Evolutionary conservation across 1,140 invertebrate species (phyloP), one percentile per base, ranked within the genome.

Genomic region (Thaumetopoea pityocampa): DNA sequence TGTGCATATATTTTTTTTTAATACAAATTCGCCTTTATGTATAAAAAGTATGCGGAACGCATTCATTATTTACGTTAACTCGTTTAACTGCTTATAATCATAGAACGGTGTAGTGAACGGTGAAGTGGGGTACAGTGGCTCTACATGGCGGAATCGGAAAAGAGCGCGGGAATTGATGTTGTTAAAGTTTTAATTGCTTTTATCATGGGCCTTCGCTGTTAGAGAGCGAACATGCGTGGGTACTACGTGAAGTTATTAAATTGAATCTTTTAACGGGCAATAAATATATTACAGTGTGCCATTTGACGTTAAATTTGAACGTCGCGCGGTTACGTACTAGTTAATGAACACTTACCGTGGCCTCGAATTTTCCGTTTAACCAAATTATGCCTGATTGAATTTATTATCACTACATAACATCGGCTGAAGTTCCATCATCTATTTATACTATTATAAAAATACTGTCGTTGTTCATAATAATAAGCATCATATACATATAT

Each of bases 131-230:
- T 63, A 48, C 28, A 54, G 36, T 22, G 40, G 44, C 41, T 53
- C 48, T 51, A 64, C 68, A 62, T 58, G 28, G 30, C 43, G 53
- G 53, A 52, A 63, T 72, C 53, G 65, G 59, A 67, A n/a, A 67
- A 62, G 56, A 70, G 65, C 60, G 56, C 50, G 46, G 58, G 64
- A 58, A 53, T 67, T 65, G 67, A 66, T 70, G 65, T 48, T 68
- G 70, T 74, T 78, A 73, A 79, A 82, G 69, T 79, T 79, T 78
- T 76, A 79, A 82, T 82, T 78, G 74, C 78, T 79, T 79, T 78
- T 79, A 74, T 74, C 67, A 65, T 63, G 60, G 65, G 57, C 67
- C 60, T 73, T 62, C 60, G 67, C 69, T 74, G 74, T 76, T 64
- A 73, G 66, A 67, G 57, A 50, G 58, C 54, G 64, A 67, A 70